Conservation (phyloP, 1,140 invertebrate species). For the Bombus fervidus region DNA sequence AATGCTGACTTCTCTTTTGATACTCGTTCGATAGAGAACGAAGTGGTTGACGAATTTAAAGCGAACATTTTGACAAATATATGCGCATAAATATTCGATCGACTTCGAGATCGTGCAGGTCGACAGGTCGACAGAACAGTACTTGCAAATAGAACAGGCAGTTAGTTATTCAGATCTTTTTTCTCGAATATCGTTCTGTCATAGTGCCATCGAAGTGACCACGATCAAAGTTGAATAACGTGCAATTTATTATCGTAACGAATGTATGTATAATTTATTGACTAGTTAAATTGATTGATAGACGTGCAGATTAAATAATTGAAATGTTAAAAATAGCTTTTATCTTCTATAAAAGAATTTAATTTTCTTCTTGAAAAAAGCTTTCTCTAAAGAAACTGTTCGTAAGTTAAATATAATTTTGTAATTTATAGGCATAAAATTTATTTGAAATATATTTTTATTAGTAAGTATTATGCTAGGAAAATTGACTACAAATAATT, state of each 20-base stretch:
- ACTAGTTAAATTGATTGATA: neutral
- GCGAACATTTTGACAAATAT: neutral
- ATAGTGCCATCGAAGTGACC: neutral
- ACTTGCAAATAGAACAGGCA: neutral
- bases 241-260: neutral
- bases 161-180: neutral
- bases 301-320: neutral
- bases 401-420: no score
- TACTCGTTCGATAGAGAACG: neutral
- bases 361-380: neutral
- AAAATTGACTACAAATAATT: no score
- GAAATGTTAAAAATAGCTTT: neutral
- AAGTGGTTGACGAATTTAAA: neutral
- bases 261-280: neutral
- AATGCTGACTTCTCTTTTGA: neutral
- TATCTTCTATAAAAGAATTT: neutral
- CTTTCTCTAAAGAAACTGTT: no score
- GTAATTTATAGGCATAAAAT: no score
- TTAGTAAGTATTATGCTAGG: no score
- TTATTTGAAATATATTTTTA: no score
- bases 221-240: neutral
- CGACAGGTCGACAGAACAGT: no score
- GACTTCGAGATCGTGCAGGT: neutral
- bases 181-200: neutral
- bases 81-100: neutral